These are phyloP conservation scores for Zoanthus solanderi DNA, from an alignment of 92 coral and sea anemone genomes.

Conservation along the genomic window DNA sequence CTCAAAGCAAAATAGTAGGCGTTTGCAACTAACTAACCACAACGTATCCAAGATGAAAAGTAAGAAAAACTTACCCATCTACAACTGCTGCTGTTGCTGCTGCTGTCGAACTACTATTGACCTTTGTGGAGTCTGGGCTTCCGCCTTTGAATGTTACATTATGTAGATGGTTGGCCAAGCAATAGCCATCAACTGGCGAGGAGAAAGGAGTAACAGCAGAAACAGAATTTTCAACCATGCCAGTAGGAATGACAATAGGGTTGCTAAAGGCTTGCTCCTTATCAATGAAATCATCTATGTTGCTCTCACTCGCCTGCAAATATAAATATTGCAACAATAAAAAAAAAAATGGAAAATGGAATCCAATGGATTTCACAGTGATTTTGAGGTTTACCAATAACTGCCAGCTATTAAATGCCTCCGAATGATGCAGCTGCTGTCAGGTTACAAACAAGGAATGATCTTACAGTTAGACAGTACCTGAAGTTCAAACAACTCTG, in stretches of 20 bases:
- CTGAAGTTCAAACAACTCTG: conserved; percentile 83
- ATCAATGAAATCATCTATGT: conserved; percentile 66
- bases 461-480: conserved; percentile 36
- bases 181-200: conserved; percentile 25
- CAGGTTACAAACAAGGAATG: no score
- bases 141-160: conserved; percentile 55
- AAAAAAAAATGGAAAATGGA: no score
- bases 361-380: no score
- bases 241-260: conserved; percentile 95
- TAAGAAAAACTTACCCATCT: no score
- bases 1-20: no score
- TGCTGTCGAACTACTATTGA: background rate
- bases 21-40: no score
- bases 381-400: no score
- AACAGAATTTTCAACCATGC: conserved; percentile 68
- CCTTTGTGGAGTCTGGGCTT: background rate
- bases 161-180: conserved; percentile 53
- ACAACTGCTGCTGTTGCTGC: background rate
- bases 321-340: background rate
- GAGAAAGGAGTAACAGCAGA: conserved; percentile 47
- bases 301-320: conserved; percentile 53
- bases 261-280: conserved; percentile 60
- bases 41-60: no score
- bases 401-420: no score
- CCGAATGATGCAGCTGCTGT: no score